phyloP scores from a whole-genome alignment of 1,140 invertebrate genomes.

The Orchesella cincta region DNA sequence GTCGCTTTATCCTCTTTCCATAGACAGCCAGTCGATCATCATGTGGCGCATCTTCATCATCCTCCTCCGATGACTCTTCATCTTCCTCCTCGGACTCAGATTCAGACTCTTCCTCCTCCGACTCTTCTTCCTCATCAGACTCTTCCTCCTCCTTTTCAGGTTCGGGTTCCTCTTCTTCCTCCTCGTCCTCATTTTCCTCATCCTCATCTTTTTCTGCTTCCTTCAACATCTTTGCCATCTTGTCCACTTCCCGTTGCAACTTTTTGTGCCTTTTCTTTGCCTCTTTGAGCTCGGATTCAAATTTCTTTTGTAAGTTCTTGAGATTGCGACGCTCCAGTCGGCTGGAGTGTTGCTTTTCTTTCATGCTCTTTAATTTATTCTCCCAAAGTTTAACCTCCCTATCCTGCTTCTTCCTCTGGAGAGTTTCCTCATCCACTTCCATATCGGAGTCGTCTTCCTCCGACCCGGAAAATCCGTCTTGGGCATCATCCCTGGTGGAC shows the following conservation, averaged over 20 bases:
- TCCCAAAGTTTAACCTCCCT: conserved; percentile 74
- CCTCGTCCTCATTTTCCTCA: conserved; percentile 64
- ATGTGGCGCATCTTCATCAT: conserved; percentile 56
- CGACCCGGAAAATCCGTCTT: conserved; percentile 58
- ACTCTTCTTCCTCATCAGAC: conserved; percentile 64
- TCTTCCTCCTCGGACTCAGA: conserved; percentile 65
- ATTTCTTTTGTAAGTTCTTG: conserved; percentile 77
- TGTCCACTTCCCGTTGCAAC: conserved; percentile 82
- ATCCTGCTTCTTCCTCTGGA: conserved; percentile 65
- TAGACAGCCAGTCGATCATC: conserved; percentile 43
- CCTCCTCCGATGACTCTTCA: conserved; percentile 56
- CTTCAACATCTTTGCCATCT: conserved; percentile 82
- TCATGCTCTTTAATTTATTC: conserved; percentile 75
- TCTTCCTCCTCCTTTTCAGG: conserved; percentile 63
- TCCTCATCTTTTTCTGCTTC: conserved; percentile 68
- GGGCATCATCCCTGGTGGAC: conserved; percentile 49
- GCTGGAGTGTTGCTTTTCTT: conserved; percentile 74
- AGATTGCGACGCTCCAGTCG: conserved; percentile 74
- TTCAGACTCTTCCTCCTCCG: conserved; percentile 63
- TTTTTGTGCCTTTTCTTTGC: conserved; percentile 58
- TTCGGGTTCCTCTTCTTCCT: conserved; percentile 67
- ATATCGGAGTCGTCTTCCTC: conserved; percentile 58
- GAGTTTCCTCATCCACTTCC: conserved; percentile 72
- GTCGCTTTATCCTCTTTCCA: conserved; percentile 61
- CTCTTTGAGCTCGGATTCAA: conserved; percentile 69